phyloP scores from a whole-genome alignment of 2,888 invertebrate species.

The Prenolepis imparis region DNA sequence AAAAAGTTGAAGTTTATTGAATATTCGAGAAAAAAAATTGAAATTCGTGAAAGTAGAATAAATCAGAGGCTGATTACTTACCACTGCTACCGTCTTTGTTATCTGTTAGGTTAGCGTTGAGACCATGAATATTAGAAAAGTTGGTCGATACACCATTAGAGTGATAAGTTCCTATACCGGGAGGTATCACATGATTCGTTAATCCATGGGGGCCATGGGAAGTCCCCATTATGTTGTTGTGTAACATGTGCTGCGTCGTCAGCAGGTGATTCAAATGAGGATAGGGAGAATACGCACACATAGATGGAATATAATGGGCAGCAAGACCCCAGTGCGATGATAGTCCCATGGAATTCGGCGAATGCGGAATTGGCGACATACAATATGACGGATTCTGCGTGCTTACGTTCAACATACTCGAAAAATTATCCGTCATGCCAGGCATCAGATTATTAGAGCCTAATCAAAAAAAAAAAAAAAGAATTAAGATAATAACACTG shows the following conservation, averaged over 20 bases:
- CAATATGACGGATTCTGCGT: slow-evolving; percentile 82
- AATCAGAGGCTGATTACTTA: not conserved
- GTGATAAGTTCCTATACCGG: slow-evolving; percentile 73
- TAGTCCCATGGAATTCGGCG: slow-evolving; percentile 81
- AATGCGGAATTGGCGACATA: slow-evolving; percentile 80
- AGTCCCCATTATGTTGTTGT: slow-evolving; percentile 76
- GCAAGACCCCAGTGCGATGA: slow-evolving; percentile 81
- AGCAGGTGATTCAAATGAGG: slow-evolving; percentile 82
- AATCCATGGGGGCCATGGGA: slow-evolving; percentile 69
- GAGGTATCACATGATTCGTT: slow-evolving; percentile 68
- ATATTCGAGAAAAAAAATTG: slow-evolving; percentile 5
- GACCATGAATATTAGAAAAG: slow-evolving; percentile 88
- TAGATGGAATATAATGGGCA: slow-evolving; percentile 75
- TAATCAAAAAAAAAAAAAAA: slow-evolving; percentile 49
- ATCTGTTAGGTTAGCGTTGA: slow-evolving; percentile 87
- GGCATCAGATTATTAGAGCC: slow-evolving; percentile 72
- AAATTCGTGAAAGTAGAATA: not conserved
- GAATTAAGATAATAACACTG: not conserved
- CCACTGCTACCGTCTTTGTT: slow-evolving; percentile 86
- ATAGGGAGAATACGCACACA: slow-evolving; percentile 79
- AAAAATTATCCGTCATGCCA: slow-evolving; percentile 75
- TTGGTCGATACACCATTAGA: slow-evolving; percentile 84
- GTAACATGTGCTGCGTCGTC: slow-evolving; percentile 83
- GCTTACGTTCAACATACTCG: slow-evolving; percentile 80
- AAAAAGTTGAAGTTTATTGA: not conserved